Percentiles rank a stretch among this genome's conserved stretches.
Conservation (phyloP, 2,113 vertebrate species). For the Oreochromis niloticus region DNA sequence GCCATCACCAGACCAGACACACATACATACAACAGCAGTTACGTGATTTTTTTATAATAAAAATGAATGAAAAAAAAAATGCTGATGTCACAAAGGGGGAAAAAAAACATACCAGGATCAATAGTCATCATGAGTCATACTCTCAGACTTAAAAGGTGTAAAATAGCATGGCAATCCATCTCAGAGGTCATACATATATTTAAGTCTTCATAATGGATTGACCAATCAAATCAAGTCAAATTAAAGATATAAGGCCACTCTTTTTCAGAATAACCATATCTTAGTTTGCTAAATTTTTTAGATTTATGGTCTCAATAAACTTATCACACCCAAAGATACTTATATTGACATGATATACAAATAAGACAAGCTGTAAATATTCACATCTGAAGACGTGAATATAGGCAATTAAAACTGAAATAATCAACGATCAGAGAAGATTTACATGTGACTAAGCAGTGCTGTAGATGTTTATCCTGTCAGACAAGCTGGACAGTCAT, state of each 20-base stretch:
- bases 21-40: background rate
- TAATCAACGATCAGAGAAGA: background rate
- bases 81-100: background rate
- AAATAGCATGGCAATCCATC: background rate
- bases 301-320: background rate
- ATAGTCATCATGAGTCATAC: background rate
- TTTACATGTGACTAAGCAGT: background rate
- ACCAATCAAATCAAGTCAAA: background rate
- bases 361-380: background rate
- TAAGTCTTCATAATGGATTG: background rate
- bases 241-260: background rate
- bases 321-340: background rate
- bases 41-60: background rate
- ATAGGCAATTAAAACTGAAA: background rate
- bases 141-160: background rate
- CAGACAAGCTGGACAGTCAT: background rate
- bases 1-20: background rate
- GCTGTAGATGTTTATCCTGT: background rate
- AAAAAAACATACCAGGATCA: background rate
- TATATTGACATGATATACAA: background rate
- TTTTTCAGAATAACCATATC: background rate
- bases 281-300: fast-evolving
- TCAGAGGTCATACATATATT: background rate
- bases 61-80: background rate
- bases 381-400: background rate